Evolutionary conservation across 2,113 vertebrate species (phyloP), one percentile per base, ranked within the genome.

Genomic region (Campylomormyrus numenius): DNA sequence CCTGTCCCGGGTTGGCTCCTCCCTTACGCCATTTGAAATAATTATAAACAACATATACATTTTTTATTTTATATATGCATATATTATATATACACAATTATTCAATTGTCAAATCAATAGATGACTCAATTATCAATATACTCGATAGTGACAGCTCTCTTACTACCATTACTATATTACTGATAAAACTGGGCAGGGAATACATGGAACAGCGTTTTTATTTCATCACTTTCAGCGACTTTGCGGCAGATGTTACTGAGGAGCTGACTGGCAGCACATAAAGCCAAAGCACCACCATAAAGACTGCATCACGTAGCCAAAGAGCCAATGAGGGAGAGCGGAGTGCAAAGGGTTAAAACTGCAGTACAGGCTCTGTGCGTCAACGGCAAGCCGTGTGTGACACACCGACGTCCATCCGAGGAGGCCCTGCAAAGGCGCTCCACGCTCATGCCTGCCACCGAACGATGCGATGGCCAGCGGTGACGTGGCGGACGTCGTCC

Each of bases 331-430:
- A 87, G 31, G 27, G 31, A 52, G 50, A 6, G 7, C 8, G 49
- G 84, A 50, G 10, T 2, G 6, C 27, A 56, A 87, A 56, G 86
- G 86, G 86, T 87, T 87, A 87, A 87, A 87, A 87, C 49, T 87
- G 86, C 86, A 87, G 86, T 53, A 53, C 11, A 31, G 50, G 86
- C 86, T 87, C 50, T 87, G 86, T 87, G 86, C 50, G 86, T 87
- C 86, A 87, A 39, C 19, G 27, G 50, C 49, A 27, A 48, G 83
- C 45, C 15, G 35, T 80, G 35, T 80, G 74, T 80, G 35, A 80
- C 74, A 80, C 74, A 80, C 74, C 19, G 74, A 80, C 74, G 35
- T 80, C 35, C 74, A 8, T 35, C 35, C 0, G 5, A 17, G 31
- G 74, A 39, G 9, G 74, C 74, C 70, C 31, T 19, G 74, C 35